Base-by-base conservation (phyloP, 1,140 invertebrate genomes). In the Nixonia krombeini region DNA sequence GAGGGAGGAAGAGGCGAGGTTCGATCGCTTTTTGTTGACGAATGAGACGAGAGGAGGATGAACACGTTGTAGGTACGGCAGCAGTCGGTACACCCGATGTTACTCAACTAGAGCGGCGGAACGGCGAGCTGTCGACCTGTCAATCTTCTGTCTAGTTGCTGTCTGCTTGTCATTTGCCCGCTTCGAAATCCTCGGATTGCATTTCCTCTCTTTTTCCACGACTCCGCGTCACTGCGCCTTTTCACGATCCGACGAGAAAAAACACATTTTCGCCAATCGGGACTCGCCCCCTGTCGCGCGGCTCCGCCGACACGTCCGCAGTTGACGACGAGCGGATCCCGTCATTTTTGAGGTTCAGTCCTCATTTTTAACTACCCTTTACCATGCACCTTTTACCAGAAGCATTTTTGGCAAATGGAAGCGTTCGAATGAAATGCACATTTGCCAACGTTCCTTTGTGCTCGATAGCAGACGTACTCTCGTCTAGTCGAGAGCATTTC, bases 131-230 rank as follows among this genome's bases (percentile, higher is more conserved):
- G 80, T 82, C 80, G 78, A 73, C 71, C 71, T 70, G 79, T 82
- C 79, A 82, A 73, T 81, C 77, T 80, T 72, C 75, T 79, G 80
- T 78, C 79, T 80, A 76, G 76, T 80, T 82, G 72, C 79, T 81
- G 80, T 82, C 80, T 73, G 75, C 74, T 78, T 74, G 78, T 79
- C 79, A 75, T 68, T 82, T 78, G 75, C 52, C 77, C 67, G 53
- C 37, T 25, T 35, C 26, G 10, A 37, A 44, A 7, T 44, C 38
- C 6, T 5, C 17, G 26, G 31, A 51, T 46, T 40, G 28, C 17
- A 31, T 37, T 53, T 29, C 31, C 28, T 40, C 31, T 45, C 28
- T 31, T 37, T 16, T 37, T 37, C 35, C 35, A 15, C 46, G 26
- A 28, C 23, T 33, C n/a, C 6, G 10, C 21, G 47, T 46, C 42